Evolutionary conservation across 1,140 invertebrate genomes (phyloP).

Genomic region (Neocloeon triangulifer): DNA sequence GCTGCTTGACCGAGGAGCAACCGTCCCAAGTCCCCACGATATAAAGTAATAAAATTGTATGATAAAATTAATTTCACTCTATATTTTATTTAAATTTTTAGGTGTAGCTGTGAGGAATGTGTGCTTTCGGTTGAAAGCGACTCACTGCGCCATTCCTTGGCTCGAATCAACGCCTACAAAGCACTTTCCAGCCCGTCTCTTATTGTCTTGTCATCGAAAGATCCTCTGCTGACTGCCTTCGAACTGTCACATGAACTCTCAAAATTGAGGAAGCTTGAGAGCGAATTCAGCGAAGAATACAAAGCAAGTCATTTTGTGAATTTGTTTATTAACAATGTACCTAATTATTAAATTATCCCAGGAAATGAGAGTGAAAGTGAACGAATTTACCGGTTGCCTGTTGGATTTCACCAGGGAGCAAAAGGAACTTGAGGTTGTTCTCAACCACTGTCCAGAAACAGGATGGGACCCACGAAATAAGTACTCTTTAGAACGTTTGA

Average conservation of each 20-base stretch:
- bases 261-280: conserved; percentile 65
- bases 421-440: conserved; percentile 68
- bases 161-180: conserved; percentile 81
- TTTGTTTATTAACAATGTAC: too few relatives aligned
- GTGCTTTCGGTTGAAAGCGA: conserved; percentile 50
- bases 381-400: conserved; percentile 63
- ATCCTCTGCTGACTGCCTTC: conserved; percentile 82
- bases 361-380: conserved; percentile 56
- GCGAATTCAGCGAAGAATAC: conserved; percentile 82
- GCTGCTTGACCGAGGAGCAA: conserved; percentile 64
- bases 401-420: conserved; percentile 76
- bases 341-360: conserved; percentile 20
- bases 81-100: conserved; percentile 14
- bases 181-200: conserved; percentile 73
- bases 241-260: conserved; percentile 77
- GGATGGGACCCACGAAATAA: conserved; percentile 59
- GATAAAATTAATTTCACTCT: too few relatives aligned
- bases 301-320: conserved; percentile 19
- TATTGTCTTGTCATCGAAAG: conserved; percentile 76
- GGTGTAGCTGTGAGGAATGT: conserved; percentile 74
- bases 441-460: conserved; percentile 63
- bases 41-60: conserved; percentile 33
- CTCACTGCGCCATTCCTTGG: conserved; percentile 67
- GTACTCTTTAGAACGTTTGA: conserved; percentile 67
- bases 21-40: conserved; percentile 69